Conservation (phyloP, 37 sponge, comb jelly and placozoan species). For the Hormiphora californensis region DNA sequence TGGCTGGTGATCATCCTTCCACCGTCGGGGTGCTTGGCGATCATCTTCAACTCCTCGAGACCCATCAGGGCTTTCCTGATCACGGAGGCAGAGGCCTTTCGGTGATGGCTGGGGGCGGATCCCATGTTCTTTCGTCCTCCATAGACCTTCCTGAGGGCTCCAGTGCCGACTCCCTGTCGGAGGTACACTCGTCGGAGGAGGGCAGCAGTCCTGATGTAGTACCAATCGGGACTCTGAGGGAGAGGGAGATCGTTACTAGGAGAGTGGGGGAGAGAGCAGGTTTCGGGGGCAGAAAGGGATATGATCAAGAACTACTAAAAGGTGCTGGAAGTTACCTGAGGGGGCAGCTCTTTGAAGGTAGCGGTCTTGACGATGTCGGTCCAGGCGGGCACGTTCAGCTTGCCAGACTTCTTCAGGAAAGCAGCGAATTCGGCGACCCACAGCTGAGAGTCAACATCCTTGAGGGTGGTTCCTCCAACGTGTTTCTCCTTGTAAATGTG, state of each 20-base stretch:
- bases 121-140: constrained; percentile 52
- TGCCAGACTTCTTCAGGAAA: constrained; percentile 52
- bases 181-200: constrained; percentile 15
- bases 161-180: constrained; percentile 26
- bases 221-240: constrained; percentile 1
- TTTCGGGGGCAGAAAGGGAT: not conserved
- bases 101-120: constrained; percentile 20
- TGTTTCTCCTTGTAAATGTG: constrained; percentile 49
- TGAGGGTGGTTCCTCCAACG: constrained; percentile 37
- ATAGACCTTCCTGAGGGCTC: constrained; percentile 42
- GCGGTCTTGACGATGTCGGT: constrained; percentile 52
- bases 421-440: constrained; percentile 65
- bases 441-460: constrained; percentile 52
- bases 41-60: constrained; percentile 28
- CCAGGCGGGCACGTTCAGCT: constrained; percentile 30
- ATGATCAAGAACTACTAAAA: not conserved
- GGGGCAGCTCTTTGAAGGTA: constrained; percentile 51
- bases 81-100: constrained; percentile 40
- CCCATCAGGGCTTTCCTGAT: constrained; percentile 2
- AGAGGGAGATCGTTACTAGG: not conserved
- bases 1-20: constrained; percentile 47
- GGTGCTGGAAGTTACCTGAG: not conserved
- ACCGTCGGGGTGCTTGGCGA: constrained; percentile 52
- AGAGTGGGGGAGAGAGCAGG: no score
- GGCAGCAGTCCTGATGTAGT: constrained; percentile 43